Evolutionary conservation across 2,797 vertebrate genomes (phyloP).

Genomic region (Pangasius larnaudii): DNA sequence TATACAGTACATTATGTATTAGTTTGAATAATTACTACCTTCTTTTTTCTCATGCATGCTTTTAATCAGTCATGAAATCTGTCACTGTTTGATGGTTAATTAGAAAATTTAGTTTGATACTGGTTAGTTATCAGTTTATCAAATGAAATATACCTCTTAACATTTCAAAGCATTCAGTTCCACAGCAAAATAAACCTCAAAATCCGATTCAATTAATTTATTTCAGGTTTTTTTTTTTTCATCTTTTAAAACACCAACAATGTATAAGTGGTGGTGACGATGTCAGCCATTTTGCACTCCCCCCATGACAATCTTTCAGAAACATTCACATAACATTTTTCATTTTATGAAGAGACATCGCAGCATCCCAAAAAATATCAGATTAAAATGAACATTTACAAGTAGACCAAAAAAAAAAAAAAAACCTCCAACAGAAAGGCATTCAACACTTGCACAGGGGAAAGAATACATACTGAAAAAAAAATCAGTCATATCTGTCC

Average conservation of each 20-base stretch:
- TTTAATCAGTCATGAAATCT: background rate
- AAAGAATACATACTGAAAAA: slow-evolving; percentile 33
- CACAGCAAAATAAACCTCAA: slow-evolving; percentile 19
- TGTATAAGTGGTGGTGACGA: slow-evolving; percentile 58
- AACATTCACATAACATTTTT: slow-evolving; percentile 57
- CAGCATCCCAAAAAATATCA: slow-evolving; percentile 54
- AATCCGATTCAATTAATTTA: slow-evolving; percentile 51
- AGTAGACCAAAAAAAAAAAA: slow-evolving; percentile 45
- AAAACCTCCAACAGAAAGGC: slow-evolving; percentile 49
- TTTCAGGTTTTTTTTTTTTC: slow-evolving; percentile 42
- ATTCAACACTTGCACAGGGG: slow-evolving; percentile 55
- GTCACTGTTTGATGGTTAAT: background rate
- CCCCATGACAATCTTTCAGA: slow-evolving; percentile 55
- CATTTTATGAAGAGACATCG: slow-evolving; percentile 54
- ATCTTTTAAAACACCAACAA: slow-evolving; percentile 61
- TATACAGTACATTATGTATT: background rate
- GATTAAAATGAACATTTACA: slow-evolving; percentile 51
- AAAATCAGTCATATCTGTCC: slow-evolving; percentile 37
- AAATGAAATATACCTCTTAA: background rate
- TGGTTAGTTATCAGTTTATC: background rate
- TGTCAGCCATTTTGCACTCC: slow-evolving; percentile 52
- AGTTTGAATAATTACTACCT: background rate
- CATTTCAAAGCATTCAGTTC: slow-evolving; percentile 8
- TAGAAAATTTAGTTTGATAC: background rate
- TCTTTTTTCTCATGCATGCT: background rate